Evolutionary conservation across 2,797 vertebrate genomes (phyloP).

Genomic region (Anabas testudineus): DNA sequence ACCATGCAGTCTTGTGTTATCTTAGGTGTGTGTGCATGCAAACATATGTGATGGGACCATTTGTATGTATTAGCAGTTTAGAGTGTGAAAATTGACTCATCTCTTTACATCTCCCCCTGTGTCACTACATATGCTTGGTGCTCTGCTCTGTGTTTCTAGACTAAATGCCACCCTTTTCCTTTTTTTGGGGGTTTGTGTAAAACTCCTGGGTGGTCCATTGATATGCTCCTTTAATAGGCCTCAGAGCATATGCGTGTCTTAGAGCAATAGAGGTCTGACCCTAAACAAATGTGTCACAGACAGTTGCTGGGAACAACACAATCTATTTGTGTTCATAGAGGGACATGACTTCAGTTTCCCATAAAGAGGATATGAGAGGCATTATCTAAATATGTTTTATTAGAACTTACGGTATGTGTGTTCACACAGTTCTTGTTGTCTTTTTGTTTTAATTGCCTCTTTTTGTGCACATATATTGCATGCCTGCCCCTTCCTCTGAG

Average conservation of each 20-base stretch:
- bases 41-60: constrained; percentile 38
- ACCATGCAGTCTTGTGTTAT: constrained; percentile 29
- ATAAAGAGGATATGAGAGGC: constrained; percentile 35
- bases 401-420: constrained; percentile 14
- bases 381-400: constrained; percentile 44
- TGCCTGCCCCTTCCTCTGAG: background rate
- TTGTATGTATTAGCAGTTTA: constrained; percentile 57
- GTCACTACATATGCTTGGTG: constrained; percentile 46
- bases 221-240: constrained; percentile 71
- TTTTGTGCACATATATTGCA: constrained; percentile 4
- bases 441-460: constrained; percentile 17
- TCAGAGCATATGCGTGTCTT: constrained; percentile 67
- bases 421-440: no score
- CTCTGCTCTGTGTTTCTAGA: constrained; percentile 41
- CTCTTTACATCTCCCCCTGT: constrained; percentile 63
- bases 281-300: constrained; percentile 76
- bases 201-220: constrained; percentile 84
- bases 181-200: constrained; percentile 67
- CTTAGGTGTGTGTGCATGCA: constrained; percentile 20
- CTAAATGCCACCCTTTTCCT: constrained; percentile 17
- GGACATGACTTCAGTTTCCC: constrained; percentile 56
- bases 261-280: constrained; percentile 66
- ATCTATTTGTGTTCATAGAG: constrained; percentile 61
- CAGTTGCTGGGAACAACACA: constrained; percentile 45
- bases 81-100: constrained; percentile 72